Conservation (phyloP, 2,797 vertebrate genomes). For the Sebastes steindachneri region DNA sequence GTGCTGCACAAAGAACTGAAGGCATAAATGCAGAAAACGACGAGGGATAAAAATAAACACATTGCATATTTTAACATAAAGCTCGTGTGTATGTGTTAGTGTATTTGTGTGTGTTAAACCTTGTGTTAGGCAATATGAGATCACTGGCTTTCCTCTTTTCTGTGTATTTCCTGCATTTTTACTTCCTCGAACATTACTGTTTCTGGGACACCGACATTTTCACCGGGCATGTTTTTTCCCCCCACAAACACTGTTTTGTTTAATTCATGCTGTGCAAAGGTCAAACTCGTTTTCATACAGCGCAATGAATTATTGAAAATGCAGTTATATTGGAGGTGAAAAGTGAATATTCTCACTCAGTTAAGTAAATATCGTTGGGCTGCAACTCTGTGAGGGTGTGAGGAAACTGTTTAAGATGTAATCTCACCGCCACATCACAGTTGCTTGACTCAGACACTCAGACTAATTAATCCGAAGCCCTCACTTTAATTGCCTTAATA, state of each 20-base stretch:
- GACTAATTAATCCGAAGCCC: slow-evolving; percentile 74
- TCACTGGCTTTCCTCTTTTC: background rate
- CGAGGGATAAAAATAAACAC: slow-evolving; percentile 20
- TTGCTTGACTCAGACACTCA: slow-evolving; percentile 58
- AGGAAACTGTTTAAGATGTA: slow-evolving; percentile 36
- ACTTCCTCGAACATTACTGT: background rate
- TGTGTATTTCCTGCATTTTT: background rate
- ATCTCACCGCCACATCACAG: slow-evolving; percentile 55
- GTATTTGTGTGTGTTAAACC: background rate
- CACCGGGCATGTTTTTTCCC: slow-evolving; percentile 2
- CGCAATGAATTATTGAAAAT: slow-evolving; percentile 61
- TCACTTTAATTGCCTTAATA: slow-evolving; percentile 76
- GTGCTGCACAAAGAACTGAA: background rate
- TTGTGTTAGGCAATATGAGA: background rate
- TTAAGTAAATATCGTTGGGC: slow-evolving; percentile 31
- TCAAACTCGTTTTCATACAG: slow-evolving; percentile 48
- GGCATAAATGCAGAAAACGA: slow-evolving; percentile 39
- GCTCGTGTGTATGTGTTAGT: background rate
- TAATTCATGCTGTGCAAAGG: slow-evolving; percentile 61
- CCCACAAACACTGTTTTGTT: slow-evolving; percentile 35
- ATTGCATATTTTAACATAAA: background rate
- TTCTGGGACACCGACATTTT: slow-evolving; percentile 31
- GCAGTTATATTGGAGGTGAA: slow-evolving; percentile 13
- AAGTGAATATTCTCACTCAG: slow-evolving; percentile 10
- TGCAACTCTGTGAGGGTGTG: slow-evolving; percentile 9